phyloP scores from a whole-genome alignment of 2,113 vertebrate genomes.

The Phyllostomus hastatus region DNA sequence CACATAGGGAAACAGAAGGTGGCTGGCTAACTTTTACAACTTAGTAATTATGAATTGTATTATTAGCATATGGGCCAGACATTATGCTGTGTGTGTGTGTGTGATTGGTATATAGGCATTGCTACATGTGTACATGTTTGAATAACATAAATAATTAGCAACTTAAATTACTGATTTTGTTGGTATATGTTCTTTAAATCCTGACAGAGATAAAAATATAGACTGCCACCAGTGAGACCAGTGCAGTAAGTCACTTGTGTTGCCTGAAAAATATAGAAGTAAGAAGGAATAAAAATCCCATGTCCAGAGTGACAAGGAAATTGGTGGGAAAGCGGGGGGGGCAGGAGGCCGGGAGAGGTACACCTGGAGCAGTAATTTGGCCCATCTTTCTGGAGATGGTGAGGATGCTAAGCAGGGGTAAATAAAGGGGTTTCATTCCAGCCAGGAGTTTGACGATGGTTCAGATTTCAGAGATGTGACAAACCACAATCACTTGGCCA shows the following conservation, averaged over 20 bases:
- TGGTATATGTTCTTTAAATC: not conserved
- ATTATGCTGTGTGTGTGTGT: too few species aligned
- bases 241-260: not conserved
- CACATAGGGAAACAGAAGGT: not conserved
- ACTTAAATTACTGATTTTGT: not conserved
- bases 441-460: not conserved
- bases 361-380: not conserved
- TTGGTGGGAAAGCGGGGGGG: not conserved
- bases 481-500: not conserved
- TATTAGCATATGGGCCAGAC: not conserved
- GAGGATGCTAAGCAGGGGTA: not conserved
- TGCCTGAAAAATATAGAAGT: not conserved
- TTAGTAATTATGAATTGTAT: not conserved
- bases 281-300: not conserved
- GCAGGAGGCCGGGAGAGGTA: accelerated
- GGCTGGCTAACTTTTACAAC: not conserved
- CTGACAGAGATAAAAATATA: not conserved
- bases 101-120: not conserved
- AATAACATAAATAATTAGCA: not conserved
- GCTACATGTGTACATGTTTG: not conserved
- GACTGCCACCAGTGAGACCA: not conserved
- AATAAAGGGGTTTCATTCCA: not conserved
- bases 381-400: not conserved
- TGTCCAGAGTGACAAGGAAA: not conserved
- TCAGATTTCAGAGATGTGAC: not conserved